phyloP scores from a whole-genome alignment of 2,113 vertebrate species.

The Tragulus kanchil region DNA sequence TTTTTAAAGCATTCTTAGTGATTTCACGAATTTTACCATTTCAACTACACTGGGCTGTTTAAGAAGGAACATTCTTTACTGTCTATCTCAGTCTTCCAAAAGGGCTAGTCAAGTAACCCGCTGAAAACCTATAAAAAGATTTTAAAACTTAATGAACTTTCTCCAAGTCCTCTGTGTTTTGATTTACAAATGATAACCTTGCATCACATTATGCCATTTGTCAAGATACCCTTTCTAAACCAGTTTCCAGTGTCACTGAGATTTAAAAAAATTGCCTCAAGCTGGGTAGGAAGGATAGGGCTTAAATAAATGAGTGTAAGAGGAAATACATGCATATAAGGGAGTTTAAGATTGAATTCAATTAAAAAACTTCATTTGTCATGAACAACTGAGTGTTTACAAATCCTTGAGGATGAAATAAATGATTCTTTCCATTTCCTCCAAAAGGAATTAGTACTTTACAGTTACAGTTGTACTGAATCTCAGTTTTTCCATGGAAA shows the following conservation, averaged over 20 bases:
- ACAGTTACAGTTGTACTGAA: neutral
- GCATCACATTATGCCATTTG: neutral
- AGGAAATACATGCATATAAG: neutral
- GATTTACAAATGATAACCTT: conserved; percentile 33
- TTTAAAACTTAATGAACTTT: conserved; percentile 44
- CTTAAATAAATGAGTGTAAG: conserved; percentile 11
- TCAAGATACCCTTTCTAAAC: neutral
- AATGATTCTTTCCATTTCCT: neutral
- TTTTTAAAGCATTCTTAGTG: neutral
- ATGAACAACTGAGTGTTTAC: conserved; percentile 27
- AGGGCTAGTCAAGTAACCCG: conserved; percentile 10
- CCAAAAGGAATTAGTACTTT: conserved; percentile 13
- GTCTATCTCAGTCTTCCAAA: conserved; percentile 35
- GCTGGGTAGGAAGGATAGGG: neutral
- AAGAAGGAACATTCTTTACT: conserved; percentile 50
- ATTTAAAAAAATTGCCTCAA: conserved; percentile 6
- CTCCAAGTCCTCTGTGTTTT: neutral
- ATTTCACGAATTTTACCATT: conserved; percentile 39
- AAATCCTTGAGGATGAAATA: conserved; percentile 17
- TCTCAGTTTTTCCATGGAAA: neutral
- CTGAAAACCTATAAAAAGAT: neutral
- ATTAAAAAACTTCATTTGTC: neutral
- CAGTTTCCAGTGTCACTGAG: too few species aligned
- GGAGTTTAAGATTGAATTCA: conserved; percentile 26
- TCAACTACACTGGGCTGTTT: conserved; percentile 2